These are phyloP conservation scores for Acleris cristana DNA, from an alignment of 2,888 invertebrate genomes.

Conservation along the genomic window DNA sequence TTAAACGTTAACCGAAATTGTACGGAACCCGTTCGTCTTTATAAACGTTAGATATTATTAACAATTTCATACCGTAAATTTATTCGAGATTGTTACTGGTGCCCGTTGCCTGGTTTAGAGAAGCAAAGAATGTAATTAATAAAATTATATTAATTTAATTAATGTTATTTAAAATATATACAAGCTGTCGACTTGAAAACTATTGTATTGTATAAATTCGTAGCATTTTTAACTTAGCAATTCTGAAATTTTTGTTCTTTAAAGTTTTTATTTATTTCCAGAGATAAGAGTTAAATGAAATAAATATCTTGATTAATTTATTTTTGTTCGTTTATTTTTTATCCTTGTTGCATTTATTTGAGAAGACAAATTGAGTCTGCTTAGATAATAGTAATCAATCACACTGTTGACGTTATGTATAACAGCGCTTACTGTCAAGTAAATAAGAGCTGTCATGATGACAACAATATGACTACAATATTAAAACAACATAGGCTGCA, in stretches of 20 bases:
- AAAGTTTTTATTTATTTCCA: slow-evolving; percentile 67
- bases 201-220: slow-evolving; percentile 56
- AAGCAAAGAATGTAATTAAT: slow-evolving; percentile 31
- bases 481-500: too few relatives aligned
- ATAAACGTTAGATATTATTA: not conserved
- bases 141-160: slow-evolving; percentile 29
- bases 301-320: slow-evolving; percentile 66
- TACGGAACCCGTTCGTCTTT: too few relatives aligned
- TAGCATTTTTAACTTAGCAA: slow-evolving; percentile 57
- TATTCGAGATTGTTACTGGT: slow-evolving; percentile 2
- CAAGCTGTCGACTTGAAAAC: slow-evolving; percentile 37
- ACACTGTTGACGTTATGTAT: too few relatives aligned
- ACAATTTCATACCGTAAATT: not conserved
- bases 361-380: not conserved
- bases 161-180: slow-evolving; percentile 36
- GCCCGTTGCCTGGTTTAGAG: slow-evolving; percentile 18
- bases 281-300: slow-evolving; percentile 63
- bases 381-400: too few relatives aligned
- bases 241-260: slow-evolving; percentile 64
- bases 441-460: too few relatives aligned
- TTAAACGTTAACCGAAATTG: too few relatives aligned
- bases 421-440: too few relatives aligned
- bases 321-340: slow-evolving; percentile 50
- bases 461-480: too few relatives aligned
- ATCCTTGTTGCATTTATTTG: slow-evolving; percentile 24